Conservation (phyloP, 2,113 vertebrate genomes). For the Nothoprocta perdicaria region DNA sequence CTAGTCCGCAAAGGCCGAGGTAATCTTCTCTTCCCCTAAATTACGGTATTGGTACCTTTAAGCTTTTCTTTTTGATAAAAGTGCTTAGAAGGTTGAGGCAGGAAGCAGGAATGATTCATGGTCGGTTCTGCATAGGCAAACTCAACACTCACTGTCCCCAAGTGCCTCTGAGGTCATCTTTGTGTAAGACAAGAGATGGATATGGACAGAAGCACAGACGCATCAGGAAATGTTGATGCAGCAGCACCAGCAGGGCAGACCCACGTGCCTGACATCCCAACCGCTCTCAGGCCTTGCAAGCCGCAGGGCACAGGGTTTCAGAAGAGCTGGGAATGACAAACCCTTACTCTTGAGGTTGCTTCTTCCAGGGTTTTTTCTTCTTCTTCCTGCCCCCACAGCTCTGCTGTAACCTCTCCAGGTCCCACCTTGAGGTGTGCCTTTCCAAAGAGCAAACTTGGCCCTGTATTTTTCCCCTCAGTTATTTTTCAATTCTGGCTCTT, state of each 20-base stretch:
- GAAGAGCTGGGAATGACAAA: neutral
- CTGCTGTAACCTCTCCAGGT: neutral
- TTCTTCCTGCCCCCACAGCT: neutral
- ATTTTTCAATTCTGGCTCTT: neutral
- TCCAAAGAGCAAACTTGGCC: neutral
- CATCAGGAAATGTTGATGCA: neutral
- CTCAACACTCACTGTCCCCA: rapidly evolving
- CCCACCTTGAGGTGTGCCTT: neutral
- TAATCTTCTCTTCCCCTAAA: neutral
- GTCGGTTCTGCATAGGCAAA: neutral
- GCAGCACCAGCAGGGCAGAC: rapidly evolving
- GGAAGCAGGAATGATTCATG: neutral
- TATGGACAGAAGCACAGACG: neutral
- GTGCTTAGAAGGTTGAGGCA: neutral
- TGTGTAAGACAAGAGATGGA: neutral
- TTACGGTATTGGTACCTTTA: neutral
- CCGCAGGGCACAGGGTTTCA: neutral
- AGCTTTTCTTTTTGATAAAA: neutral
- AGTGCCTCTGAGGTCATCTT: neutral
- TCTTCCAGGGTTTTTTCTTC: neutral
- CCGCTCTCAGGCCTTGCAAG: neutral
- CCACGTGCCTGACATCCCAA: rapidly evolving
- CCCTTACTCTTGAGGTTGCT: neutral
- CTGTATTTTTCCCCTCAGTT: neutral
- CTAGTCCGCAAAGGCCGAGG: rapidly evolving